Percentiles rank a stretch among this genome's conserved stretches.
phyloP scores from a whole-genome alignment of 2,797 vertebrate species.

The Phalloptychus januarius region DNA sequence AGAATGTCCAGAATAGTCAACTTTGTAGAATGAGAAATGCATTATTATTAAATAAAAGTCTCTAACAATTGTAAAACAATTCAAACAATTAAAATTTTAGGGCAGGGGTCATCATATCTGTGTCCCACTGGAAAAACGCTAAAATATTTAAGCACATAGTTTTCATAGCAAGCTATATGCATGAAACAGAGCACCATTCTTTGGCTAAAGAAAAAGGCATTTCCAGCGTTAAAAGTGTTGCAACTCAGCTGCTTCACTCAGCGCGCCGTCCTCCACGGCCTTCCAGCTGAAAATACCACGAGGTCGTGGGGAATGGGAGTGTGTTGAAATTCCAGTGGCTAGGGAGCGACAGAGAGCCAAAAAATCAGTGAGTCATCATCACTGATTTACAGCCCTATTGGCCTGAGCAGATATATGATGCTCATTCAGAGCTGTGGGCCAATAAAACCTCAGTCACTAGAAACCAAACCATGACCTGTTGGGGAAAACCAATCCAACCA shows the following conservation, averaged over 20 bases:
- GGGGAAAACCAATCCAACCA: neutral
- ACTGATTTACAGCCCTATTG: slow-evolving; percentile 57
- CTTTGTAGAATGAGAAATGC: neutral
- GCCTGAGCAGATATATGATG: slow-evolving; percentile 30
- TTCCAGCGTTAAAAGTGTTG: slow-evolving; percentile 29
- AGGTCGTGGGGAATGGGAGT: slow-evolving; percentile 34
- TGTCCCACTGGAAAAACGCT: neutral
- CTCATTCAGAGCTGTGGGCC: slow-evolving; percentile 15
- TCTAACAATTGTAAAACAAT: neutral
- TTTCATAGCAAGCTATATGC: neutral
- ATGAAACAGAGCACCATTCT: neutral
- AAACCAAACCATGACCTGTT: slow-evolving; percentile 2
- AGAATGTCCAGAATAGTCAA: neutral
- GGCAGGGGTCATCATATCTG: neutral
- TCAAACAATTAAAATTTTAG: neutral
- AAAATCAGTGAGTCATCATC: slow-evolving; percentile 50
- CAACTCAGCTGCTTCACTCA: slow-evolving; percentile 30
- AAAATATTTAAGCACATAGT: slow-evolving; percentile 1
- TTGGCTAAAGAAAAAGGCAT: slow-evolving; percentile 12
- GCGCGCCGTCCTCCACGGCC: slow-evolving; percentile 20
- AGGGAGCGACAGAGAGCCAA: slow-evolving; percentile 34
- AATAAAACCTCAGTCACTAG: slow-evolving; percentile 3
- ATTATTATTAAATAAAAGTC: neutral
- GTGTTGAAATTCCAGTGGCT: slow-evolving; percentile 46
- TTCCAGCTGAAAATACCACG: slow-evolving; percentile 23